phyloP scores from a whole-genome alignment of 2,113 vertebrate genomes.

The Symphodus melops region DNA sequence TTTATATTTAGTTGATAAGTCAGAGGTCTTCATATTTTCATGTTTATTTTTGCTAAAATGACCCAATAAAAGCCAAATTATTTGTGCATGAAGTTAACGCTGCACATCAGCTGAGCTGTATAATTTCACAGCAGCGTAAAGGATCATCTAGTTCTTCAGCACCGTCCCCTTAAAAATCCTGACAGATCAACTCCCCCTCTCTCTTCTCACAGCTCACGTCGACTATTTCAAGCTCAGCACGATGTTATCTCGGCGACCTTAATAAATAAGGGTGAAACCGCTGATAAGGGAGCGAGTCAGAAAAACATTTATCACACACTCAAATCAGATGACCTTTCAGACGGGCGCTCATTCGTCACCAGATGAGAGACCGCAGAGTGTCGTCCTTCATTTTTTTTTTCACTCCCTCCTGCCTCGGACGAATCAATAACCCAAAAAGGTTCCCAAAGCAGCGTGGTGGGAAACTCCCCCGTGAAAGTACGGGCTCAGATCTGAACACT shows the following conservation, averaged over 20 bases:
- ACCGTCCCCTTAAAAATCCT: slow-evolving; percentile 26
- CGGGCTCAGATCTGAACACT: slow-evolving; percentile 9
- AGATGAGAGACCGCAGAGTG: neutral
- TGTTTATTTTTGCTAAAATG: no score
- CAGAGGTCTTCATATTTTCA: no score
- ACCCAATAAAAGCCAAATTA: neutral
- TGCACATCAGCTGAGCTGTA: neutral
- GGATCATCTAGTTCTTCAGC: neutral
- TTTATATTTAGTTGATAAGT: no score
- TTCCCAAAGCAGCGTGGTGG: neutral
- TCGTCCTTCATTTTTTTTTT: slow-evolving; percentile 48
- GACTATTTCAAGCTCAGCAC: slow-evolving; percentile 43
- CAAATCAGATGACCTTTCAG: slow-evolving; percentile 59
- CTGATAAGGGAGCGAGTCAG: slow-evolving; percentile 47
- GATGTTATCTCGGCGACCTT: slow-evolving; percentile 57
- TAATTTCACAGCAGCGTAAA: neutral
- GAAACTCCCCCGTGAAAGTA: neutral
- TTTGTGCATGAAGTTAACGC: neutral
- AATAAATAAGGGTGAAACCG: slow-evolving; percentile 43
- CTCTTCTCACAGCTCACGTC: slow-evolving; percentile 1
- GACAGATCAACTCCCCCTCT: neutral
- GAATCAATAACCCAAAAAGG: slow-evolving; percentile 42
- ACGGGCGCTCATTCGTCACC: slow-evolving; percentile 27
- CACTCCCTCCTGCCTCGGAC: slow-evolving; percentile 2
- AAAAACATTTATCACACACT: slow-evolving; percentile 47